A percentile compares a stretch with the other conserved stretches of the same genome.
Evolutionary conservation across 2,113 vertebrate species (phyloP).

Genomic region (Etheostoma cragini): DNA sequence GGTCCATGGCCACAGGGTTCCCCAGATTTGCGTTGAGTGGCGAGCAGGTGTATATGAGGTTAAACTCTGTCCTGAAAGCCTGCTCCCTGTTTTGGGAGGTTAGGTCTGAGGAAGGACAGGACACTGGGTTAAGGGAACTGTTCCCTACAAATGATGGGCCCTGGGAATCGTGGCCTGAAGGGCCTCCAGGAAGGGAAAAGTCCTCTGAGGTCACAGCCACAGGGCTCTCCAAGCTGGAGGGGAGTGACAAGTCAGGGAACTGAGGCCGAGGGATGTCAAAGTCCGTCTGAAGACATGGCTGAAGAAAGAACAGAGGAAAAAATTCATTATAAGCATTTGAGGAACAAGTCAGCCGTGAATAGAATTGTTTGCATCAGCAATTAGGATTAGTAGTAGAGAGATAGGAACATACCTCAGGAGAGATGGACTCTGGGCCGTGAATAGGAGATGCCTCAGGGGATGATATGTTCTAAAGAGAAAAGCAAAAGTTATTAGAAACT

Average conservation of each 20-base stretch:
- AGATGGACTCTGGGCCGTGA: constrained; percentile 93
- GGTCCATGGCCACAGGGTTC: constrained; percentile 85
- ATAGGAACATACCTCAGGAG: constrained; percentile 90
- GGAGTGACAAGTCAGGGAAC: constrained; percentile 88
- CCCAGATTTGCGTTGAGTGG: constrained; percentile 94
- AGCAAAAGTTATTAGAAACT: constrained; percentile 38
- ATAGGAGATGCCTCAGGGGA: constrained; percentile 95
- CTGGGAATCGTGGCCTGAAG: constrained; percentile 80
- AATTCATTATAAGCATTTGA: neutral
- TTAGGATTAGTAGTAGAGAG: neutral
- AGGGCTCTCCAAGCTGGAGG: constrained; percentile 87
- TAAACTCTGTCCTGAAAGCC: constrained; percentile 98
- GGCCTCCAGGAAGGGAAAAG: constrained; percentile 82
- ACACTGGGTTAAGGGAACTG: constrained; percentile 69
- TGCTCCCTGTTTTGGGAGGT: constrained; percentile 89
- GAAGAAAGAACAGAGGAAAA: constrained; percentile 10
- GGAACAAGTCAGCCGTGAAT: neutral
- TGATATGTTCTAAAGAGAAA: constrained; percentile 92
- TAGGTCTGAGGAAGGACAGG: constrained; percentile 77
- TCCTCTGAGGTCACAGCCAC: constrained; percentile 84
- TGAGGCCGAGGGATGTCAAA: constrained; percentile 84
- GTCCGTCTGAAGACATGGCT: constrained; percentile 92
- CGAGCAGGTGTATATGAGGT: constrained; percentile 99
- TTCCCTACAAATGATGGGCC: constrained; percentile 59
- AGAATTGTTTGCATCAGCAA: neutral